Percentiles rank a stretch among this genome's conserved stretches.
phyloP scores from a whole-genome alignment of 2,888 invertebrate genomes.

The Fragum fragum region DNA sequence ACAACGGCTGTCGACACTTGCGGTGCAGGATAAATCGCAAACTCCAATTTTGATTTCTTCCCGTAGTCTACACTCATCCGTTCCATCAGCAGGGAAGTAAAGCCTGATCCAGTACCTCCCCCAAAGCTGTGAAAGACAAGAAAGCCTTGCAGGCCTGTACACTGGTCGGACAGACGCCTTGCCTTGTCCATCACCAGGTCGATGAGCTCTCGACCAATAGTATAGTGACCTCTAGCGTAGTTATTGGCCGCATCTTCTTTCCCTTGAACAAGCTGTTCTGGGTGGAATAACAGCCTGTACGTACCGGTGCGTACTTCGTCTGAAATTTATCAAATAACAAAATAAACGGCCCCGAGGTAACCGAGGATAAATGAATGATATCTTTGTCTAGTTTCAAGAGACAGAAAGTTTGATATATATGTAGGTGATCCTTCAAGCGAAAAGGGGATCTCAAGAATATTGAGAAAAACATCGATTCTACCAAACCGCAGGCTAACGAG shows the following conservation, averaged over 20 bases:
- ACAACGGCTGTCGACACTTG: conserved; percentile 97
- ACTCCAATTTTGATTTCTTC: conserved; percentile 84
- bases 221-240: neutral
- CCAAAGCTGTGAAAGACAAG: conserved; percentile 77
- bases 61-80: conserved; percentile 90
- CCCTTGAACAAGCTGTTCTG: neutral
- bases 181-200: conserved; percentile 78
- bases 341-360: too few relatives aligned
- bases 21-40: conserved; percentile 96
- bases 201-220: neutral
- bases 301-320: neutral
- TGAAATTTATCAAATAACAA: too few relatives aligned
- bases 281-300: neutral
- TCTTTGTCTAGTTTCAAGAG: too few relatives aligned
- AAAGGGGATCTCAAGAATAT: too few relatives aligned
- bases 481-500: too few relatives aligned
- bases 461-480: too few relatives aligned
- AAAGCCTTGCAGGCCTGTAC: conserved; percentile 85
- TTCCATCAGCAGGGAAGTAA: conserved; percentile 94
- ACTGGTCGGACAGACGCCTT: conserved; percentile 79
- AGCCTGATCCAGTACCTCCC: conserved; percentile 87
- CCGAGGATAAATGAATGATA: too few relatives aligned
- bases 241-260: conserved; percentile 10
- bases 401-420: too few relatives aligned
- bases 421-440: too few relatives aligned